Percentiles rank a stretch among this genome's conserved stretches.
These are phyloP conservation scores for Aporophyla nigra DNA, from an alignment of 2,888 invertebrate genomes.

Conservation along the genomic window DNA sequence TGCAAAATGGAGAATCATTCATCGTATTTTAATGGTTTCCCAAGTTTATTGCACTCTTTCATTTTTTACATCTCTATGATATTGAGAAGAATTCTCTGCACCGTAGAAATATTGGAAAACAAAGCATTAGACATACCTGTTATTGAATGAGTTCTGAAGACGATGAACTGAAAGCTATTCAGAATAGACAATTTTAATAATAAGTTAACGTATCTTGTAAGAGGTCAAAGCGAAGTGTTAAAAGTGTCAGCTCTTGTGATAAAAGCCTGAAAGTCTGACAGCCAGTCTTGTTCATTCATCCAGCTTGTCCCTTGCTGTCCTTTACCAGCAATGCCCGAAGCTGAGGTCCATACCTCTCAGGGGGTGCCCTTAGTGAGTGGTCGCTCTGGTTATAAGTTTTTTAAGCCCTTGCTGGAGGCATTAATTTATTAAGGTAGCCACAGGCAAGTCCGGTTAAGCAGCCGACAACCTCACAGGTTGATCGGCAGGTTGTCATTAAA, in stretches of 20 bases:
- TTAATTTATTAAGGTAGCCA: too few relatives aligned
- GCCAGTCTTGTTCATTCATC: too few relatives aligned
- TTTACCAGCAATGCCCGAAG: too few relatives aligned
- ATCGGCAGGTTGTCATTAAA: too few relatives aligned
- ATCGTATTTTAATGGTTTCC: slow-evolving; percentile 6
- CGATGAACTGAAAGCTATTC: slow-evolving; percentile 17
- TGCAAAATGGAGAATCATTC: slow-evolving; percentile 3
- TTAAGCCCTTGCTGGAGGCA: too few relatives aligned
- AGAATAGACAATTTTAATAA: slow-evolving; percentile 3
- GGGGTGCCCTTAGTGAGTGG: too few relatives aligned
- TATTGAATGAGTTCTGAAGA: slow-evolving; percentile 26
- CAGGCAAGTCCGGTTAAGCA: too few relatives aligned
- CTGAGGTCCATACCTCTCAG: too few relatives aligned
- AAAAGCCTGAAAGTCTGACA: not conserved
- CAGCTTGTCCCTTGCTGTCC: too few relatives aligned
- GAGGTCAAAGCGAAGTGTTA: slow-evolving; percentile 2
- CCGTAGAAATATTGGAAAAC: slow-evolving; percentile 1
- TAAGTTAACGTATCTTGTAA: slow-evolving; percentile 2
- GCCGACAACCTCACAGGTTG: too few relatives aligned
- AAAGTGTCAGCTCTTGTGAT: slow-evolving; percentile 2
- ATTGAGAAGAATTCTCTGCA: slow-evolving; percentile 13
- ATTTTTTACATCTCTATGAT: not conserved
- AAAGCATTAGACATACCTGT: slow-evolving; percentile 31
- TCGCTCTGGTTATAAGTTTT: too few relatives aligned
- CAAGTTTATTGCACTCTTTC: slow-evolving; percentile 25